Conservation (phyloP, 2,113 vertebrate species). For the Laticauda colubrina region DNA sequence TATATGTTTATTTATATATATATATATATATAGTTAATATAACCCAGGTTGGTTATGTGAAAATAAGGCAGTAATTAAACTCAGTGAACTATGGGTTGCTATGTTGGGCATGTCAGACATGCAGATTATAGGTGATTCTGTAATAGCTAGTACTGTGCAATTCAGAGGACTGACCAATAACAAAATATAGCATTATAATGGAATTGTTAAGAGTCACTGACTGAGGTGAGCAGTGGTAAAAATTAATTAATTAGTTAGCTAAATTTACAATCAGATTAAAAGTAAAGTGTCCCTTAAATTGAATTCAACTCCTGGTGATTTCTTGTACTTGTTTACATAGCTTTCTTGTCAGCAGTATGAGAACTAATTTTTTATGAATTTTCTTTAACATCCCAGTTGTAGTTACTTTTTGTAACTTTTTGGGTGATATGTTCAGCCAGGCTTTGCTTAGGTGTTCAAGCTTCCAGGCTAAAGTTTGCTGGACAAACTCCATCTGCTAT, state of each 20-base stretch:
- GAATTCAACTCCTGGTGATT: neutral
- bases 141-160: neutral
- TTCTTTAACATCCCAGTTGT: neutral
- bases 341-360: neutral
- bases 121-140: neutral
- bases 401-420: neutral
- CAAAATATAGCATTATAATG: neutral
- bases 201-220: neutral
- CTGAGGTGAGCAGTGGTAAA: neutral
- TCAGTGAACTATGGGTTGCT: neutral
- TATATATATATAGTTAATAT: neutral
- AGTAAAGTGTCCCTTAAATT: neutral
- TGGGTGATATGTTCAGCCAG: neutral
- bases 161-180: neutral
- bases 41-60: neutral
- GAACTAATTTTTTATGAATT: neutral
- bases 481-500: neutral
- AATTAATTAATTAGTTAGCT: neutral
- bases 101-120: neutral
- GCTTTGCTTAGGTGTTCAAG: neutral
- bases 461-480: neutral
- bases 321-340: neutral
- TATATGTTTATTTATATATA: no score
- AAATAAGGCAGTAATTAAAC: neutral
- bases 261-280: neutral